Evolutionary conservation across 2,888 invertebrate genomes (phyloP).

Genomic region (Malthinus seriepunctatus): DNA sequence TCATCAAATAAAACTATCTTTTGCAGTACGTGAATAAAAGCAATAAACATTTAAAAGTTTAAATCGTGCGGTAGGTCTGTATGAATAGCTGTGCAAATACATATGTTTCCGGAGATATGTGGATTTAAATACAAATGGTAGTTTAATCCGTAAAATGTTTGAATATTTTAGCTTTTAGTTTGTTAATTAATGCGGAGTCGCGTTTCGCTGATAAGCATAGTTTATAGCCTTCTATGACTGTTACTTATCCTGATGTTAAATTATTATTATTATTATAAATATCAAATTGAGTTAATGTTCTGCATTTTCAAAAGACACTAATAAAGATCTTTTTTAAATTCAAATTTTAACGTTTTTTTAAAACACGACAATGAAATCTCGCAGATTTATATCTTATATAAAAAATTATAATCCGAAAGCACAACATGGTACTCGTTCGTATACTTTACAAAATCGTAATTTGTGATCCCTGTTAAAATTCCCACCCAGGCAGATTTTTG

Average conservation of each 20-base stretch:
- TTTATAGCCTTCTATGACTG: constrained; percentile 39
- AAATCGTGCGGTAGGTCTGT: constrained; percentile 33
- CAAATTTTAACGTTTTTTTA: neutral
- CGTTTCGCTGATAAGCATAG: constrained; percentile 48
- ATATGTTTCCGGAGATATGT: constrained; percentile 48
- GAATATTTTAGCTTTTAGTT: constrained; percentile 47
- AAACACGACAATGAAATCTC: constrained; percentile 5
- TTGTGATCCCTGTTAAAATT: constrained; percentile 10
- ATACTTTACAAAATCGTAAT: constrained; percentile 15
- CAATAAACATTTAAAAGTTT: constrained; percentile 36
- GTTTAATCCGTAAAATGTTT: constrained; percentile 43
- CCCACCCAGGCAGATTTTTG: constrained; percentile 23
- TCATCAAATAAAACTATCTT: constrained; percentile 20
- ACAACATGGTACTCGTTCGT: neutral
- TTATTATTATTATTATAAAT: constrained; percentile 24
- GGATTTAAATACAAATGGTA: constrained; percentile 41
- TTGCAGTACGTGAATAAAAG: constrained; percentile 32
- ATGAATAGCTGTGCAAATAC: constrained; percentile 47
- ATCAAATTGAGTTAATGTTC: constrained; percentile 21
- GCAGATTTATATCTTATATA: constrained; percentile 13
- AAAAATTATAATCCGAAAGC: constrained; percentile 11
- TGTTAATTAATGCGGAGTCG: constrained; percentile 50
- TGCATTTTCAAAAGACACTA: neutral
- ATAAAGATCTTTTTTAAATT: no score
- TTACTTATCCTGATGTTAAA: constrained; percentile 27